Base-by-base conservation (phyloP, 92 coral and sea anemone genomes). In the Desmophyllum pertusum region DNA sequence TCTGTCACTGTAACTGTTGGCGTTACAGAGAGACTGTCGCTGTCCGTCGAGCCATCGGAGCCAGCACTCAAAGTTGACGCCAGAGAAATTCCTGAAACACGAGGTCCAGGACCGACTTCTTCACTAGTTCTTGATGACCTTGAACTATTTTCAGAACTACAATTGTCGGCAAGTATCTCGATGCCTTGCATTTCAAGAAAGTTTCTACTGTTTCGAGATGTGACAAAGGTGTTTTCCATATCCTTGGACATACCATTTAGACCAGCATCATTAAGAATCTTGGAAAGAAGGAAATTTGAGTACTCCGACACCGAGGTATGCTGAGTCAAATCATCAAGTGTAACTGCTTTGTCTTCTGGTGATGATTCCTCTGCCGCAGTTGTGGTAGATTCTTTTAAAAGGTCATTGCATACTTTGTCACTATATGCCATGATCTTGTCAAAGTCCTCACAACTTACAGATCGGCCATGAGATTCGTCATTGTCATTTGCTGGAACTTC, bases 231-330 rank as follows among this genome's bases (percentile, higher is more conserved):
- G 18, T 63, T 76, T 2, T 91, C 88, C 43, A 86, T 36, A 33
- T 83, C 94, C 75, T 86, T 86, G 38, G 79, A 59, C 66, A 93
- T 53, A 18, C 92, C 95, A 86, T 89, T 86, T 36, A 92, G 70
- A 17, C 91, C 89, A 42, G 75, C 88, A 66, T 93, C 94, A 42
- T 84, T 81, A 62, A 91, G 41, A 71, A 88, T 81, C 82, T 78
- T 84, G 64, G 94, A 91, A 77, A 93, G 88, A 79, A 91, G 86
- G 48, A 70, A 85, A 59, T 86, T 79, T n/a, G 95, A 91, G 84
- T 89, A 94, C 62, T 91, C 94, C 30, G 97, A 89, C 40, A 89
- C 85, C 23, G 95, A 87, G 70, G 87, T 84, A 71, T 86, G 89
- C 77, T 76, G 87, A 35, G 76, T 75, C 31, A 90, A 77, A 27